A percentile compares a stretch with the other conserved stretches of the same genome.
Conservation (phyloP, 2,113 vertebrate species). For the Plotosus lineatus region DNA sequence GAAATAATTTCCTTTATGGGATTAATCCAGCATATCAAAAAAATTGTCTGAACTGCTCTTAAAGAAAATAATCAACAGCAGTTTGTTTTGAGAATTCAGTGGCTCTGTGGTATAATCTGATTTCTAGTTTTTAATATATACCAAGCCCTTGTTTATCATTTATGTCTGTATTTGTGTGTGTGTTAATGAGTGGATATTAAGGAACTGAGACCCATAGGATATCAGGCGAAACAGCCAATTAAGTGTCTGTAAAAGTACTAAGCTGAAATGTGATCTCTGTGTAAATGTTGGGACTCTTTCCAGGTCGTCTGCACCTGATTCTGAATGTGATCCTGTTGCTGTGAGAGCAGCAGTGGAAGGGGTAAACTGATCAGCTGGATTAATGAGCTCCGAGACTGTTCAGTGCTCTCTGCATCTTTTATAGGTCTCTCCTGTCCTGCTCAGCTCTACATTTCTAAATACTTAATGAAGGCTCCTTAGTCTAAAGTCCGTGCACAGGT, state of each 20-base stretch:
- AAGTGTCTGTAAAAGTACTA: background rate
- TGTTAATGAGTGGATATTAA: background rate
- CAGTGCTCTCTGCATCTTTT: conserved; percentile 49
- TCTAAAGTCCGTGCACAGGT: conserved; percentile 15
- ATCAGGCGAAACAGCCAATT: background rate
- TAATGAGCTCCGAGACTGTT: conserved; percentile 51
- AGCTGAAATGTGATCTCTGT: conserved; percentile 6
- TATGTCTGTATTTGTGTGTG: background rate
- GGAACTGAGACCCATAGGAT: background rate
- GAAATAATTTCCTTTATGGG: too few relatives aligned
- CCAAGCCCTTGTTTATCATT: background rate
- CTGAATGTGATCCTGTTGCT: conserved; percentile 33
- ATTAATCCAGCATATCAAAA: too few relatives aligned
- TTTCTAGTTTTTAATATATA: conserved; percentile 8
- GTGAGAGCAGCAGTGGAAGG: conserved; percentile 30
- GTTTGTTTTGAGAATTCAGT: background rate
- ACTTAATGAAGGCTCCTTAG: conserved; percentile 46
- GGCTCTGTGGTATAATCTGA: background rate
- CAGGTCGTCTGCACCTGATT: conserved; percentile 32
- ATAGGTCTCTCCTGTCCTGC: conserved; percentile 48
- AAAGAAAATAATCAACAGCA: background rate
- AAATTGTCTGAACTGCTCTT: background rate
- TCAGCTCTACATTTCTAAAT: conserved; percentile 45
- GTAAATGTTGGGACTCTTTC: conserved; percentile 5
- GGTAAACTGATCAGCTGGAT: conserved; percentile 53